Conservation (phyloP, 2,797 vertebrate genomes). For the Cephalopachus bancanus region DNA sequence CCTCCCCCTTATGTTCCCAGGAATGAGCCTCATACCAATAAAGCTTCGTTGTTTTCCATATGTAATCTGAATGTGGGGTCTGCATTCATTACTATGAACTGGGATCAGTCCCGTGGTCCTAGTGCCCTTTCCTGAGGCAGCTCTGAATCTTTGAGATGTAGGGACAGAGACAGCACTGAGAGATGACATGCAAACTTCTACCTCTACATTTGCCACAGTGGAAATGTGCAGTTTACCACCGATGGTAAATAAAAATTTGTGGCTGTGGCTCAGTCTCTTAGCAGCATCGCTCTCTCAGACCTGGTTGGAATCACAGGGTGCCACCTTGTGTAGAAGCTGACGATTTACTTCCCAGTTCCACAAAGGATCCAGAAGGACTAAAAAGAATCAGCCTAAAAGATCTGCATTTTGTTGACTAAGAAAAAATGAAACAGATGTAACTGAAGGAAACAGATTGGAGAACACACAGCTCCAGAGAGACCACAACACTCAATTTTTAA, state of each 20-base stretch:
- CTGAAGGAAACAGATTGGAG: slow-evolving; percentile 67
- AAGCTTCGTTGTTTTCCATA: slow-evolving; percentile 74
- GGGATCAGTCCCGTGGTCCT: slow-evolving; percentile 9
- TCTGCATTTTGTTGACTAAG: slow-evolving; percentile 68
- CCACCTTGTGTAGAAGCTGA: slow-evolving; percentile 86
- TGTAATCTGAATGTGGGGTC: slow-evolving; percentile 66
- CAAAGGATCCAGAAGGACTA: slow-evolving; percentile 67
- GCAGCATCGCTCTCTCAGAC: slow-evolving; percentile 67
- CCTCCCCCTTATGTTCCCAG: slow-evolving; percentile 55
- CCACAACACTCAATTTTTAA: slow-evolving; percentile 57
- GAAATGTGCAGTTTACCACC: neutral
- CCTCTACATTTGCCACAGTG: slow-evolving; percentile 41
- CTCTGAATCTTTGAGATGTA: neutral
- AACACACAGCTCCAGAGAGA: slow-evolving; percentile 45
- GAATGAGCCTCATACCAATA: slow-evolving; percentile 69
- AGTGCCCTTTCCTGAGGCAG: neutral
- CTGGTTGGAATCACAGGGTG: slow-evolving; percentile 85
- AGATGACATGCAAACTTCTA: slow-evolving; percentile 24
- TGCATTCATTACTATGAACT: slow-evolving; percentile 63
- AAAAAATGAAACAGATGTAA: slow-evolving; percentile 60
- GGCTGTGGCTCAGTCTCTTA: slow-evolving; percentile 26
- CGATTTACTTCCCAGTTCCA: slow-evolving; percentile 79
- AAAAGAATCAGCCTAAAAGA: slow-evolving; percentile 59
- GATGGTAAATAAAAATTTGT: slow-evolving; percentile 67
- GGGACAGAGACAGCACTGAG: neutral